These are phyloP conservation scores for Lemur catta DNA, from an alignment of 2,797 vertebrate species.

Conservation along the genomic window DNA sequence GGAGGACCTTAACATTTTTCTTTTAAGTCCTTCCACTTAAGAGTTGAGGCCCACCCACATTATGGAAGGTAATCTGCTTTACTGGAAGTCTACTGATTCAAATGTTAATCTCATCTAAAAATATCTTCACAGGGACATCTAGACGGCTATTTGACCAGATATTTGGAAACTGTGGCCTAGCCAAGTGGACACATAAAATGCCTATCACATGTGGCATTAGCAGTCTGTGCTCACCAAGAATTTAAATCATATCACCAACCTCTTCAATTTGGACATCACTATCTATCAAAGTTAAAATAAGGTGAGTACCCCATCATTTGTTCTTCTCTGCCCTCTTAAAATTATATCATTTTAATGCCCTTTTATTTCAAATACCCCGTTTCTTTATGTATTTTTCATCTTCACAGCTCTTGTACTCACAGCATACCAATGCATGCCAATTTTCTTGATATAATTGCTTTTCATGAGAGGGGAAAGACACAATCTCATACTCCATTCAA, in stretches of 20 bases:
- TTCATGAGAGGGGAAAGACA: background rate
- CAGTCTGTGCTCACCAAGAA: background rate
- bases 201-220: accelerated
- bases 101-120: background rate
- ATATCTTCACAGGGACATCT: background rate
- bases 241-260: background rate
- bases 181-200: background rate
- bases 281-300: background rate
- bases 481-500: background rate
- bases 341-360: background rate
- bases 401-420: background rate
- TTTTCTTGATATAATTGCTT: background rate
- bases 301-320: background rate
- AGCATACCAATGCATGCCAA: background rate
- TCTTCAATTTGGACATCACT: background rate
- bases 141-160: background rate
- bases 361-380: background rate
- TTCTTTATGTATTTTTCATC: background rate
- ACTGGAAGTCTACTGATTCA: background rate
- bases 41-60: background rate
- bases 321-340: background rate
- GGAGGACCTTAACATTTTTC: background rate
- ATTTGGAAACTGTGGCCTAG: background rate
- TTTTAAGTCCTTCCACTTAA: background rate
- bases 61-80: background rate